Conservation (phyloP, 2,888 invertebrate genomes). For the Watsonalla binaria region DNA sequence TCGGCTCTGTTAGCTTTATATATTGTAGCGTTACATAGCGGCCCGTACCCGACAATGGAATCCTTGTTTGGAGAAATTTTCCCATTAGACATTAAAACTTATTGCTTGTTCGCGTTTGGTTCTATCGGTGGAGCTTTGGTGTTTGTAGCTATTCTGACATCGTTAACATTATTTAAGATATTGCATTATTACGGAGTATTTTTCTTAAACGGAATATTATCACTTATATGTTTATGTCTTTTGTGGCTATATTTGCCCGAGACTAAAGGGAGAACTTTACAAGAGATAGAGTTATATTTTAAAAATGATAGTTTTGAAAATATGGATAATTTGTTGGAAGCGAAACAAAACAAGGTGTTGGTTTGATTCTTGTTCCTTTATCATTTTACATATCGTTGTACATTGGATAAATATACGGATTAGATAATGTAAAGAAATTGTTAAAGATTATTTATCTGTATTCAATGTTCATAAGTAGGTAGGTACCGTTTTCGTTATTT, state of each 20-base stretch:
- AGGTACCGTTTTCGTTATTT: too few relatives aligned
- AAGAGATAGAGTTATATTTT: slow-evolving; percentile 31
- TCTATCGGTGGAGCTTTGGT: slow-evolving; percentile 13
- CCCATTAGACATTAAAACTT: slow-evolving; percentile 27
- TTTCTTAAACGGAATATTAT: slow-evolving; percentile 18
- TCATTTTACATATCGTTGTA: too few relatives aligned
- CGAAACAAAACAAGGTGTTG: background rate
- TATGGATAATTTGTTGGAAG: slow-evolving; percentile 1
- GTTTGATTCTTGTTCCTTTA: too few relatives aligned
- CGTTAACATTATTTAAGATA: slow-evolving; percentile 14
- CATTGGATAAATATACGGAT: too few relatives aligned
- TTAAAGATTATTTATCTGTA: too few relatives aligned
- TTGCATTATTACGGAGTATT: slow-evolving; percentile 32
- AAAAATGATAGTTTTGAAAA: slow-evolving; percentile 16
- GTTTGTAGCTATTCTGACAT: slow-evolving; percentile 22
- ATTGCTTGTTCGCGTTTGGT: slow-evolving; percentile 16
- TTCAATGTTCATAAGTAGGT: too few relatives aligned
- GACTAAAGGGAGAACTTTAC: slow-evolving; percentile 29
- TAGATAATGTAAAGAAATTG: too few relatives aligned
- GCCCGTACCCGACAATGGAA: slow-evolving; percentile 27
- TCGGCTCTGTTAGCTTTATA: slow-evolving; percentile 20
- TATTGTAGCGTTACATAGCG: slow-evolving; percentile 20
- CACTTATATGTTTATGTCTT: slow-evolving; percentile 19
- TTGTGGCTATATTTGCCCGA: slow-evolving; percentile 29
- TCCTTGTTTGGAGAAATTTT: slow-evolving; percentile 24